These are phyloP conservation scores for Odontothrips loti DNA, from an alignment of 2,888 invertebrate species.

Conservation along the genomic window DNA sequence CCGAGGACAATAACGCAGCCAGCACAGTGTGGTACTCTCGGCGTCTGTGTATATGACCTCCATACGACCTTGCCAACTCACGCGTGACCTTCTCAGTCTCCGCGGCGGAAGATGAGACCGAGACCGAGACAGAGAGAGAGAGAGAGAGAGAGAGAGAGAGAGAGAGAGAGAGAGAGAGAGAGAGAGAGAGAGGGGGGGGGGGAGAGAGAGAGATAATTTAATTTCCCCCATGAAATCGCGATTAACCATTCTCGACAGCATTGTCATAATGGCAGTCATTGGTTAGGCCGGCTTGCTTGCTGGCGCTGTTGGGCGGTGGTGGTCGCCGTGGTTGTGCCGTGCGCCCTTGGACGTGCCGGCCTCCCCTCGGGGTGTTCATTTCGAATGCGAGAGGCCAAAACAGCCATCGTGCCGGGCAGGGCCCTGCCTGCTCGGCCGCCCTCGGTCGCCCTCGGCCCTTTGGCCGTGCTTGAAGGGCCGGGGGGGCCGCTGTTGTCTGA, in stretches of 20 bases:
- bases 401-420: conserved; percentile 30
- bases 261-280: too few relatives aligned
- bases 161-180: not conserved
- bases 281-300: too few relatives aligned
- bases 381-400: conserved; percentile 18
- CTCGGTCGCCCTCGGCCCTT: too few relatives aligned
- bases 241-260: too few relatives aligned
- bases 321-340: not conserved
- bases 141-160: conserved; percentile 1
- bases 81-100: too few relatives aligned
- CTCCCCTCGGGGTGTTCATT: not conserved
- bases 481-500: not conserved
- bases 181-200: not conserved
- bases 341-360: not conserved
- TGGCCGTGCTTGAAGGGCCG: not conserved
- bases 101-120: too few relatives aligned
- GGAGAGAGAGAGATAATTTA: not conserved
- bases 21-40: not conserved
- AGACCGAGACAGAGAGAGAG: not conserved
- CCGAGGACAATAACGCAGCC: too few relatives aligned
- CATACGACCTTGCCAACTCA: too few relatives aligned
- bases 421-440: not conserved
- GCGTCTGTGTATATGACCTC: not conserved
- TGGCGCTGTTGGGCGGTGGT: too few relatives aligned
- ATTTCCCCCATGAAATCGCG: too few relatives aligned